Evolutionary conservation across 2,797 vertebrate genomes (phyloP), one percentile per base, ranked within the genome.

Genomic region (Philypnodon macrostomus): DNA sequence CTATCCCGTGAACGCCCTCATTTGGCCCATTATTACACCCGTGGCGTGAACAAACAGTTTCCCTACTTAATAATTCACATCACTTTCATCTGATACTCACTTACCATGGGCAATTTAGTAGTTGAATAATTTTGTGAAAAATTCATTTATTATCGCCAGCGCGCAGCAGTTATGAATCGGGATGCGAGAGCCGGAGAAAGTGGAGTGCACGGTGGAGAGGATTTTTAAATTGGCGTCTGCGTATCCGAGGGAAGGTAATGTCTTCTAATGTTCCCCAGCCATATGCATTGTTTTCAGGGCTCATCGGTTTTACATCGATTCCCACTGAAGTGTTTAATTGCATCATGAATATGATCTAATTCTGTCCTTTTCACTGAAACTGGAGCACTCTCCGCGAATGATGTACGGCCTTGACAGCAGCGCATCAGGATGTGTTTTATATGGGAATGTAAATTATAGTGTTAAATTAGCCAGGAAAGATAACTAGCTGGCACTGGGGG

Each of bases 221-320:
- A 91, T 95, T 41, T 95, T 96, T 92, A 96, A 94, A 96, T 96
- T 93, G n/a, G 92, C 90, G 90, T 91, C 94, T 91, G 92, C 69
- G 75, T 94, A 94, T 94, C 92, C 91, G 88, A 92, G 92, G 91
- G 92, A 92, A 97, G 95, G 95, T 97, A 98, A 96, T 96, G 95
- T 94, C 95, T 97, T 96, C 95, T 98, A 97, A 97, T 97, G 95
- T 97, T 97, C 95, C n/a, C 90, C 91, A 94, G 93, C 96, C 96
- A 97, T 98, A 98, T 98, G 96, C 96, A 96, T 94, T 96, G 95
- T 96, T 98, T 98, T 98, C 96, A 98, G 95, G 96, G 92, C 96
- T 98, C 96, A 98, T 98, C 96, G 95, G 95, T 97, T 98, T 98
- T 97, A 98, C 96, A 98, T 97, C 96, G 95, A 98, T 98, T 98